Evolutionary conservation across 2,888 invertebrate genomes (phyloP), one percentile per base, ranked within the genome.

Genomic region (Caenorhabditis sulstoni): DNA sequence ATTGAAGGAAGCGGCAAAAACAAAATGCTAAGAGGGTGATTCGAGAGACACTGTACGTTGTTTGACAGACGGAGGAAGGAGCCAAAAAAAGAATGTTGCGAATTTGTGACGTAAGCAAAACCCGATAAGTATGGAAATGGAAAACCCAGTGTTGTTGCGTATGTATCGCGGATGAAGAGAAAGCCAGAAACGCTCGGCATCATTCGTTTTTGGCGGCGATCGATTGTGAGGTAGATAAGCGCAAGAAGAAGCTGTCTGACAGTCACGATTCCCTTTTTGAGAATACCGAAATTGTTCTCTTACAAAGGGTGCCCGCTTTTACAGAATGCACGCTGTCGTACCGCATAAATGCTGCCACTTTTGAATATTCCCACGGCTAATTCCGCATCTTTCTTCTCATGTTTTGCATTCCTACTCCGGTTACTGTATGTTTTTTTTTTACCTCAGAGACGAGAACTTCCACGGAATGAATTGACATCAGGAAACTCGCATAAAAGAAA

Each of bases 241-340:
- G 53, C 29, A 29, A 29, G 11, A 29, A 53, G 53, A 37, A 53
- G 53, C 53, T 47, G 62, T 39, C n/a, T 37, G 61, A 61, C 23
- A 45, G 45, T 61, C 47, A n/a, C 37, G 18, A 7, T 47, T 29
- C 22, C 50, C 39, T 50, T 64, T 64, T 64, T 22, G 8, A 50
- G 23, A 35, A 41, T 20, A 39, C 37, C 35, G 50, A 62, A 62
- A 49, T 50, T 23, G 39, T 64, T 23, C 16, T 50, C 50, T 41
- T 20, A 20, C 22, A 12, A 5, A 29, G 2, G 4, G n/a, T 14
- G 14, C 23, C 35, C 9, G 22, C 3, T 41, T 41, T 4, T 3
- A 4, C 41, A 11, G 11, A 3, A 41, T 41, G 14, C 14, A 41
- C 14, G 11, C 29, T 41, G 11, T 41, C 11, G 41, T 41, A 39